Percentiles rank a stretch among this genome's conserved stretches.
These are phyloP conservation scores for Pharmacophagus antenor DNA, from an alignment of 2,888 invertebrate species.

Conservation along the genomic window DNA sequence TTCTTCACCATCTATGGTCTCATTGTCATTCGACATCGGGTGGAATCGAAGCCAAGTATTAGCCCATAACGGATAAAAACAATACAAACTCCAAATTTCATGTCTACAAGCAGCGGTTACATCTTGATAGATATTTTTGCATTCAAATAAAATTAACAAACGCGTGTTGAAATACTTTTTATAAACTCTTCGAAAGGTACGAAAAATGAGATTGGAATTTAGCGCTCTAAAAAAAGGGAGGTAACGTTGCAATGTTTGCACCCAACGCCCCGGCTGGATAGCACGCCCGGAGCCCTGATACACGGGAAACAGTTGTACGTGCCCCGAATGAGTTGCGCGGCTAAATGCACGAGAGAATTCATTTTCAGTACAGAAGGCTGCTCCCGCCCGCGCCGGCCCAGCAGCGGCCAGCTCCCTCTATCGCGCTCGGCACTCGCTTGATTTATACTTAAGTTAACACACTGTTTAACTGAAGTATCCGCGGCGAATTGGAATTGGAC, in stretches of 20 bases:
- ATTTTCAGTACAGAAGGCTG: conserved; percentile 10
- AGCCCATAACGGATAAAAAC: too few species aligned
- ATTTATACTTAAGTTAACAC: neutral
- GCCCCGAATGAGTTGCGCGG: conserved; percentile 19
- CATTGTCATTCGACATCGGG: too few species aligned
- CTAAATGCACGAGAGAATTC: conserved; percentile 26
- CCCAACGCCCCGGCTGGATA: conserved; percentile 14
- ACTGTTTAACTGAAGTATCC: neutral
- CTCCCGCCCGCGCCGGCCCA: conserved; percentile 10
- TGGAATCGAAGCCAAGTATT: too few species aligned
- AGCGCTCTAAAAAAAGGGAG: conserved; percentile 4
- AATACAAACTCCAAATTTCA: too few species aligned
- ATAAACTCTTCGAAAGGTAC: neutral
- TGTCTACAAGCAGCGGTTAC: too few species aligned
- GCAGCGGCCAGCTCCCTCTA: conserved; percentile 12
- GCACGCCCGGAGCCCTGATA: conserved; percentile 18
- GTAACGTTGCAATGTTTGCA: conserved; percentile 14
- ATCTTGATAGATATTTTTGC: too few species aligned
- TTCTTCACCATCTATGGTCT: too few species aligned
- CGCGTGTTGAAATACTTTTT: neutral
- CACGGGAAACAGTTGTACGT: conserved; percentile 28
- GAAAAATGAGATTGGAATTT: neutral
- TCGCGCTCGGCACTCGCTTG: conserved; percentile 4
- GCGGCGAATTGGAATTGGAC: neutral
- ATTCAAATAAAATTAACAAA: too few species aligned